phyloP scores from a whole-genome alignment of 1,140 invertebrate genomes.

The Cardiocondyla obscurior region DNA sequence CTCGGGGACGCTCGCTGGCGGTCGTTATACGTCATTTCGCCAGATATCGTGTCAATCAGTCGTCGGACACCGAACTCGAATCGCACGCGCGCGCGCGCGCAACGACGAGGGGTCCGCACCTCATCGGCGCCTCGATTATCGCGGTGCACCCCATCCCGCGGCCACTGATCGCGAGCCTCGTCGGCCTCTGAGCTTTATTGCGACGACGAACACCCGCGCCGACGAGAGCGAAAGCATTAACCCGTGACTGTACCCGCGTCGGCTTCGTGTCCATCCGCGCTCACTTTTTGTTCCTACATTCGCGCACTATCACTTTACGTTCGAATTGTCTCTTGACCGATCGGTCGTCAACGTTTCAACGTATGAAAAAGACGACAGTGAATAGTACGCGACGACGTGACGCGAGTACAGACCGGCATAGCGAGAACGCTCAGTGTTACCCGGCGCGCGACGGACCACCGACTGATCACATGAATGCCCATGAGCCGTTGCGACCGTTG shows the following conservation, averaged over 20 bases:
- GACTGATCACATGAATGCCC: conserved; percentile 82
- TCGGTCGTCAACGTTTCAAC: not conserved
- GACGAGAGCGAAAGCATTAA: not conserved
- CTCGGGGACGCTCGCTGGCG: not conserved
- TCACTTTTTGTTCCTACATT: not conserved
- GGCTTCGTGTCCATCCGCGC: not conserved
- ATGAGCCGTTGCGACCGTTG: too few relatives aligned
- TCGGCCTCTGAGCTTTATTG: not conserved
- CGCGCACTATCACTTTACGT: not conserved
- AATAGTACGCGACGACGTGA: not conserved
- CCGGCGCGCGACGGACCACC: conserved; percentile 78
- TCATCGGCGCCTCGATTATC: not conserved
- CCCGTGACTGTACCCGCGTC: not conserved
- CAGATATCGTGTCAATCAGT: not conserved
- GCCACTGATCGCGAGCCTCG: not conserved
- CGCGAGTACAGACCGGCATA: not conserved
- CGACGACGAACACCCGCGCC: not conserved
- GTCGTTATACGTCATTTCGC: not conserved
- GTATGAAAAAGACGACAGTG: not conserved
- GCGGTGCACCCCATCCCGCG: not conserved
- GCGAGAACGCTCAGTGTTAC: conserved; percentile 63
- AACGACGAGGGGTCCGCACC: conserved; percentile 1
- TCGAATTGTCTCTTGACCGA: conserved; percentile 7
- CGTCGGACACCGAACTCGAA: not conserved
- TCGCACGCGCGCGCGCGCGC: not conserved